Evolutionary conservation across 2,888 invertebrate species (phyloP), one percentile per base, ranked within the genome.

Genomic region (Norana najaformis): DNA sequence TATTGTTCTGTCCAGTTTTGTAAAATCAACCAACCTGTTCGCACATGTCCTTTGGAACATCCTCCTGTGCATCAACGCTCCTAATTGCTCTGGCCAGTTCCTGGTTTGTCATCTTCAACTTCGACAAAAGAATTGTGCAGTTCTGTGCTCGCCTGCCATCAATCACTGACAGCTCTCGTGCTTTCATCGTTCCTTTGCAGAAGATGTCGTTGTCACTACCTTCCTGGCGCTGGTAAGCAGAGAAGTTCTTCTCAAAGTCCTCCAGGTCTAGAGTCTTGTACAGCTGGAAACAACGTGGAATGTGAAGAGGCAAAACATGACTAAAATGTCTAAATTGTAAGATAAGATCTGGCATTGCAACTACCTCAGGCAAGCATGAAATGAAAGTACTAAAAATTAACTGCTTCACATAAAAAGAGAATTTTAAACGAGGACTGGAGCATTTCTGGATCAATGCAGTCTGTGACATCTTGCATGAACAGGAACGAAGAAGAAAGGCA

Each of bases 131-230:
- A 93, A 99, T 99, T 69, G 98, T 99, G 95, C 99, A 99, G 95
- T 99, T 99, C 95, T 99, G 99, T 0, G 98, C 98, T 90, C 99
- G 96, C 69, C 99, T 96, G 0, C 98, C 97, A 95, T 99, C 99
- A 92, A 99, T 98, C 39, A 99, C 98, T 0, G 98, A 98, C 92
- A 98, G 96, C 91, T 97, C 97, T 35, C 89, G 89, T 20, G 89
- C 38, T n/a, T 91, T 91, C 47, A 37, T n/a, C 39, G 82, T 82
- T 23, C 37, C 39, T 37, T 89, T 91, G 53, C 35, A 69, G 88
- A 90, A 69, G 20, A 90, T 53, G 47, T 92, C 92, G 38, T 92
- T 92, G 83, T 89, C 89, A 37, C 69, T 53, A 53, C 98, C 96
- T 34, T 91, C 90, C 36, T 94, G 94, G 95, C 97, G 97, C 95